Evolutionary conservation across 1,140 invertebrate genomes (phyloP), one percentile per base, ranked within the genome.

Genomic region (Aphelenchoides fujianensis): DNA sequence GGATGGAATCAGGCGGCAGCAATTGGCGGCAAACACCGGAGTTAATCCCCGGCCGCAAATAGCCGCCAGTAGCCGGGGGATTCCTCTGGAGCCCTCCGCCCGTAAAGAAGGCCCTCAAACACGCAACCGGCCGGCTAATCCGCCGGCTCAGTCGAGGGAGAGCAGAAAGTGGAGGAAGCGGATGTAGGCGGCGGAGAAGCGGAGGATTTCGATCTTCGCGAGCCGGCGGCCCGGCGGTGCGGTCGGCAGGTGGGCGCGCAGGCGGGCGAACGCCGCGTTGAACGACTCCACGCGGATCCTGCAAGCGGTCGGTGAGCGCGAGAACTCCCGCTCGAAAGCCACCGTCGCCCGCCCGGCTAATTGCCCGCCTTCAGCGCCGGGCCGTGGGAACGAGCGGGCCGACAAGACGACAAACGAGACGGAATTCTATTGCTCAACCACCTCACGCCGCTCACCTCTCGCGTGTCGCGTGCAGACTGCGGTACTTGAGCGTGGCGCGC

Each of bases 141-240:
- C 19, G 23, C 34, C 27, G 34, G 19, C 5, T 59, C 36, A 67
- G 37, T 69, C 41, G 30, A 76, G 12, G 16, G 71, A 12, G 5
- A 96, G 88, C 0, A 97, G 92, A 84, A 95, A 92, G 86, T 94
- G 94, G 32, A 97, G 86, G 85, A 96, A 97, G 27, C 92, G 91
- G 77, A 97, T 97, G 80, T 97, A 97, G 85, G 93, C 95, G 79
- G 97, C 95, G 30, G 94, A 94, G 41, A 97, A 86, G 19, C 93
- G 89, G 0, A 97, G 89, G 28, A 97, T 96, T 87, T 97, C 94
- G 68, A 97, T 97, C 87, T 97, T 97, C 0, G 92, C 95, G 0
- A 97, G 88, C 83, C 96, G 95, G 85, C 96, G 96, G 84, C 96
- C 94, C 0, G 93, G 93, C 1, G 94, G 94, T 69, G 95, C 85